Conservation (phyloP, 2,888 invertebrate species). For the Machimus rusticus region DNA sequence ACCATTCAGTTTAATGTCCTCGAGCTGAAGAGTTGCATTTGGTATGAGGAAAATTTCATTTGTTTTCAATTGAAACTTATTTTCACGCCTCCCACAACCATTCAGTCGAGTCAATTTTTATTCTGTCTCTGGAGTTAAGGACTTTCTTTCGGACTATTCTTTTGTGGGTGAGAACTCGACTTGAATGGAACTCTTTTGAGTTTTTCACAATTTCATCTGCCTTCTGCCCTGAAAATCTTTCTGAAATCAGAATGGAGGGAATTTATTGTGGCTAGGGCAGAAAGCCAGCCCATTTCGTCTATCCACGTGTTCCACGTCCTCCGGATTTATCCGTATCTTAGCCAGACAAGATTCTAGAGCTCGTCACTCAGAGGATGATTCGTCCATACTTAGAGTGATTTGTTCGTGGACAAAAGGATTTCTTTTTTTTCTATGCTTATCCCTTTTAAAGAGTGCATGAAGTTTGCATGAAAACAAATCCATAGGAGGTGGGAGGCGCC, state of each 20-base stretch:
- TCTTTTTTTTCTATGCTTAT: neutral
- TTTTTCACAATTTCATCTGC: neutral
- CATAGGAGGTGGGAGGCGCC: neutral
- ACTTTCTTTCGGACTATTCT: neutral
- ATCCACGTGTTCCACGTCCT: neutral
- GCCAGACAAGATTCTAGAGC: neutral
- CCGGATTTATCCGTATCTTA: neutral
- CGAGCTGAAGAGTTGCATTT: no score
- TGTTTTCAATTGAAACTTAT: neutral
- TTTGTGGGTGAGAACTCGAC: neutral
- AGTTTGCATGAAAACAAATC: neutral
- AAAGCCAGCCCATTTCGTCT: neutral
- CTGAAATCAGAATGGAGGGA: neutral
- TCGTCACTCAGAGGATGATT: constrained; percentile 1
- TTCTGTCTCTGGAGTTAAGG: neutral
- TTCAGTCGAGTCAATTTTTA: neutral
- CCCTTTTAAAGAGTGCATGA: neutral
- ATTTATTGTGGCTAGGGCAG: neutral
- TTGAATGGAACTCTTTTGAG: neutral
- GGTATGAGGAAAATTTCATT: neutral
- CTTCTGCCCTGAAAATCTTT: neutral
- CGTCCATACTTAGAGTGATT: neutral
- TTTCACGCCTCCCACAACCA: neutral
- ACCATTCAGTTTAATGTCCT: neutral
- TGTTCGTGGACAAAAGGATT: neutral